Base-by-base conservation (phyloP, 2,113 vertebrate species). In the Siniperca chuatsi region DNA sequence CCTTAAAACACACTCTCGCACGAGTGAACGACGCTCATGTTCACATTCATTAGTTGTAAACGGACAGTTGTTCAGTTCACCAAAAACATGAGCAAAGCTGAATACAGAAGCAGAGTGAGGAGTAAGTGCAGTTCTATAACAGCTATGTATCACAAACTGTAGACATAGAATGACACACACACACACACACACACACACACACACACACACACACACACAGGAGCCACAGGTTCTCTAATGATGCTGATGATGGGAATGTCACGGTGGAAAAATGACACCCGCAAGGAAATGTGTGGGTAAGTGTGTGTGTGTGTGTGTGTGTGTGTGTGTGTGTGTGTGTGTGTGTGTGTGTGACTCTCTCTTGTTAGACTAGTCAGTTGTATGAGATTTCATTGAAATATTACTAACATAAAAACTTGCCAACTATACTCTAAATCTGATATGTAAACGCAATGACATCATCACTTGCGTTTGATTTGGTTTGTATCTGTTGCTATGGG, bases 161-260 rank as follows among this genome's bases (percentile, higher is more conserved):
- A 33, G 12, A 20, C 75, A 64, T 29, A 66, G 48, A 29, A 2
- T 42, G 10, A 73, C 69, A 64, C 21, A 55, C 21, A 75, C 57
- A 60, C 15, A 73, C 46, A 55, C 35, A 42, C 35, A n/a, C 66
- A 48, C 44, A 50, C 66, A 29, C 13, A 48, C 40, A 44, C 40
- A n/a, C 65, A 44, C 64, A 33, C 71, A 18, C 18, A 11, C 37
- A 23, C 52, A 42, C 69, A 54, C 21, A 12, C 50, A 8, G 35
- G 44, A 29, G 50, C n/a, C 57, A 77, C 75, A 77, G 21, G 23
- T 42, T 52, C n/a, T 60, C 33, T 84, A 84, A 84, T 79, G 82
- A 61, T 52, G 82, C 61, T 42, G 54, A 42, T 60, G 75, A 79
- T 74, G 82, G 3, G 61, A 67, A 60, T 50, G 69, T 84, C 82